Evolutionary conservation across 1,140 invertebrate genomes (phyloP), one percentile per base, ranked within the genome.

Genomic region (Listronotus oregonensis): DNA sequence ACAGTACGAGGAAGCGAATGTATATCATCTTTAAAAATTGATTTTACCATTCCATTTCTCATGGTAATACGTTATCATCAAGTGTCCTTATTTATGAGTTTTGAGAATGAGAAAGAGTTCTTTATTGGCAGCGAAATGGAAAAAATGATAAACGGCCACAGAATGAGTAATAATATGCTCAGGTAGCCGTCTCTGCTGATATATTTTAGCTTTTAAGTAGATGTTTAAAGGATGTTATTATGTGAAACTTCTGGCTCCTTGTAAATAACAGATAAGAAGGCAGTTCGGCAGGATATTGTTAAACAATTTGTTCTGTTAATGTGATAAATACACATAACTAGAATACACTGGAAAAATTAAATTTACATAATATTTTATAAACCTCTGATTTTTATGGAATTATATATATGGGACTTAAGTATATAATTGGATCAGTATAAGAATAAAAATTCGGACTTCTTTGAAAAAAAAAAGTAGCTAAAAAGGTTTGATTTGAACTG

Each of bases 121-220:
- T 58, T 60, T 47, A 60, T 59, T 46, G 57, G 50, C 67, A 54
- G 40, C 50, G 62, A 69, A 69, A 69, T 69, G 67, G 56, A 66
- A 69, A 69, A 69, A 69, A 69, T 69, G 67, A 69, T 66, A 54
- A 62, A 69, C 57, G 46, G 67, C 15, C 31, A 9, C 21, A 37
- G 51, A 72, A 70, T 72, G 70, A 72, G 68, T 67, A 72, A 72
- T 72, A 67, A 72, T 67, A 68, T 49, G 64, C 55, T 72, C 70
- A 72, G 68, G 70, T 72, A 72, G 70, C 68, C 62, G 70, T 57
- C 50, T 58, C 34, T 43, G 60, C 39, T 54, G 68, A 72, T 72
- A 70, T 70, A 72, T 72, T 67, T 72, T 51, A 64, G 54, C 62
- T 34, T 66, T 71, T 67, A 56, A 61, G 64, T 67, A 57, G 51